Conservation (phyloP, 1,140 invertebrate species). For the Sipha flava region DNA sequence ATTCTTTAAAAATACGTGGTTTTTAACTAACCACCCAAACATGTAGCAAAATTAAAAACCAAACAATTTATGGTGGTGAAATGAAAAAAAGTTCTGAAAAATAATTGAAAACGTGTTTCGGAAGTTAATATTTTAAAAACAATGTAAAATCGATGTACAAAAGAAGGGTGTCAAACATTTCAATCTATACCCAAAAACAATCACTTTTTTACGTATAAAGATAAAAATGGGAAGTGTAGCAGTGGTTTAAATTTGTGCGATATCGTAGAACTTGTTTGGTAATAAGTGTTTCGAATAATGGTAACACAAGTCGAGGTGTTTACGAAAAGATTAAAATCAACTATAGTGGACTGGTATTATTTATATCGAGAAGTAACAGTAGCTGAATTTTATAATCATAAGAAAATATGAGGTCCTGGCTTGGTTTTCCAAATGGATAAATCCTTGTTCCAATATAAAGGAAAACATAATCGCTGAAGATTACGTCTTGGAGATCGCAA, state of each 20-base stretch:
- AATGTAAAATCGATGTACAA: neutral
- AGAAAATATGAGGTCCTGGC: neutral
- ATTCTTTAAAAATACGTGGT: neutral
- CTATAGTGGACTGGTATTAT: neutral
- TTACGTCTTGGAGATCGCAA: neutral
- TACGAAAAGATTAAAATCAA: neutral
- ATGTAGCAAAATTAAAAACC: neutral
- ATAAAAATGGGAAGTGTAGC: neutral
- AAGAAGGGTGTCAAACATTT: neutral
- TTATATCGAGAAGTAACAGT: neutral
- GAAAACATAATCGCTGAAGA: neutral
- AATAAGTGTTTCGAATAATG: neutral
- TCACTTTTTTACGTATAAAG: neutral
- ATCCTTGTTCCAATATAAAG: neutral
- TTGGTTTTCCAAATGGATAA: too few relatives aligned
- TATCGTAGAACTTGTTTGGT: neutral
- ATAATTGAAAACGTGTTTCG: neutral
- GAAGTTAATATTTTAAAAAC: neutral
- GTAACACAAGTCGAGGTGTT: neutral
- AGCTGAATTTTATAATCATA: neutral
- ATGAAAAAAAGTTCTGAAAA: neutral
- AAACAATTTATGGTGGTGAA: neutral
- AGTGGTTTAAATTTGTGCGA: neutral
- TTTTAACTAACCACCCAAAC: neutral
- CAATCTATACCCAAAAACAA: neutral